Evolutionary conservation across 2,797 vertebrate genomes (phyloP).

Genomic region (Poeciliopsis infans): DNA sequence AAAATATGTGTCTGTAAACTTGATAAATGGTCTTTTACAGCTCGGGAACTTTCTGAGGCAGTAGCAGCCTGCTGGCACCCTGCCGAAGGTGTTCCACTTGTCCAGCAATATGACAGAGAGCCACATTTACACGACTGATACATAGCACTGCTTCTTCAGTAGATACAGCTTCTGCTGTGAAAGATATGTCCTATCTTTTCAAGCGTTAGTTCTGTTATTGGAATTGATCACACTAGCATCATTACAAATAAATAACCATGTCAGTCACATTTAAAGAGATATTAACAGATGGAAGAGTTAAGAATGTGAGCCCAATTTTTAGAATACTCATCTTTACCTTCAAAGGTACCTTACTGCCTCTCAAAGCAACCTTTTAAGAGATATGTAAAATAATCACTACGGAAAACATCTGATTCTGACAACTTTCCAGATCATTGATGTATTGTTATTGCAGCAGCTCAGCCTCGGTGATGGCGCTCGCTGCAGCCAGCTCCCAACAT

Average conservation of each 20-base stretch:
- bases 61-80: neutral
- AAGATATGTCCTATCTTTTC: neutral
- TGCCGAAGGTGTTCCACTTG: neutral
- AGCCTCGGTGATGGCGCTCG: neutral
- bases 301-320: neutral
- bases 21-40: neutral
- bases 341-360: neutral
- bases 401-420: neutral
- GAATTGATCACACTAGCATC: neutral
- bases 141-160: neutral
- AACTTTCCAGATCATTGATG: neutral
- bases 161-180: neutral
- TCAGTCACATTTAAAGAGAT: neutral
- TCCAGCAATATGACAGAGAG: neutral
- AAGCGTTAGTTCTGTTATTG: neutral
- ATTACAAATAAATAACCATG: neutral
- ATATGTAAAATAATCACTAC: neutral
- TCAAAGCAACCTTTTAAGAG: neutral
- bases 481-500: neutral
- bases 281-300: neutral
- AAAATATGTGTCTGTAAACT: neutral
- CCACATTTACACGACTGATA: neutral
- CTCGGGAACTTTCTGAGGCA: slow-evolving; percentile 1
- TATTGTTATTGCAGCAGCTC: neutral
- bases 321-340: neutral